Evolutionary conservation across 2,888 invertebrate genomes (phyloP).

Genomic region (Zootermopsis nevadensis): DNA sequence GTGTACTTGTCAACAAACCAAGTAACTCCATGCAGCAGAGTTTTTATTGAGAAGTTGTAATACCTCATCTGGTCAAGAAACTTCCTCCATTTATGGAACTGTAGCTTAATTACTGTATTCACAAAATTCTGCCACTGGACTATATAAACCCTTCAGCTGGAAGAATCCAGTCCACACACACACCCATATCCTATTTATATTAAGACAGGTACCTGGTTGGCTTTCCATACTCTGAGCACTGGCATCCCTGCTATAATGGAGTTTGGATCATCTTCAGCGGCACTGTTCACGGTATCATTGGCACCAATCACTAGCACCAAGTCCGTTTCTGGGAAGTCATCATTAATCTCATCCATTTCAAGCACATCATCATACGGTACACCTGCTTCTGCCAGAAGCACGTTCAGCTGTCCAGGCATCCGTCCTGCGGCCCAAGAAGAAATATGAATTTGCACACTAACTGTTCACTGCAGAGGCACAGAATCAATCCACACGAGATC

Average conservation of each 20-base stretch:
- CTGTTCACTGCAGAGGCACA: too few relatives aligned
- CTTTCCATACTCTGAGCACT: conserved; percentile 87
- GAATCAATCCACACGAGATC: too few relatives aligned
- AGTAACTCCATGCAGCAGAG: too few relatives aligned
- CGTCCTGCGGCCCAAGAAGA: conserved; percentile 70
- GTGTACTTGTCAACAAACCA: too few relatives aligned
- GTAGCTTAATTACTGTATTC: not conserved
- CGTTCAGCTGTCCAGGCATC: conserved; percentile 93
- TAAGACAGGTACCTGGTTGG: conserved; percentile 85
- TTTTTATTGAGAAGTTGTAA: too few relatives aligned
- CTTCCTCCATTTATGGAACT: not conserved
- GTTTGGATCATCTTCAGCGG: conserved; percentile 90
- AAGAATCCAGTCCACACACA: not conserved
- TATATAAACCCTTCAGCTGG: too few relatives aligned
- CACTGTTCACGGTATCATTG: conserved; percentile 92
- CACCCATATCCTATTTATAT: conserved; percentile 38
- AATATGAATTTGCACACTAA: too few relatives aligned
- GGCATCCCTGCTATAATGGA: conserved; percentile 95
- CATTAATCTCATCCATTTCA: conserved; percentile 94
- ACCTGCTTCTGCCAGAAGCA: conserved; percentile 92
- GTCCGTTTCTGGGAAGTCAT: conserved; percentile 86
- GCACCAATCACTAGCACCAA: conserved; percentile 88
- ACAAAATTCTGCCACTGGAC: not conserved
- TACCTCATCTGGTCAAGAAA: too few relatives aligned
- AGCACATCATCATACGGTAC: conserved; percentile 90